phyloP scores from a whole-genome alignment of 2,888 invertebrate genomes.

The Theristus sp. region DNA sequence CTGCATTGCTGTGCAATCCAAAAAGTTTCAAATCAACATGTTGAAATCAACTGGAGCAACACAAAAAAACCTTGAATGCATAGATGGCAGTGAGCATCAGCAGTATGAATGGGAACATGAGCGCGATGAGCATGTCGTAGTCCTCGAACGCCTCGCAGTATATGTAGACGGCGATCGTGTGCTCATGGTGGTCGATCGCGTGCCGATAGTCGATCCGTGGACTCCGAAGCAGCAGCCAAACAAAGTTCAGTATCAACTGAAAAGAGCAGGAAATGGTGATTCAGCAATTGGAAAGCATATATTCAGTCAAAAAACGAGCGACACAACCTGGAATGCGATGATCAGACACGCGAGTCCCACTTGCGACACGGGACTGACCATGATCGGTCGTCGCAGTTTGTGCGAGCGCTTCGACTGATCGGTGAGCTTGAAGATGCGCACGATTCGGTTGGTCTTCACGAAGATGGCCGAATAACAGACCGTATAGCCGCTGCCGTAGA shows the following conservation, averaged over 20 bases:
- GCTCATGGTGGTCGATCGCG: constrained; percentile 14
- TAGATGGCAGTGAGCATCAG: constrained; percentile 53
- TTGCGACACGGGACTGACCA: constrained; percentile 50
- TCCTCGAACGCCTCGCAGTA: constrained; percentile 50
- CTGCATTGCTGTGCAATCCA: no score
- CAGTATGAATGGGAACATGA: constrained; percentile 51
- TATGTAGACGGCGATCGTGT: constrained; percentile 37
- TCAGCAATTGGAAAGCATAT: no score
- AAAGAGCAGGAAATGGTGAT: neutral
- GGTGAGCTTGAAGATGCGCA: constrained; percentile 41
- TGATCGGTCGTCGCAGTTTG: neutral
- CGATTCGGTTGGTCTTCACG: constrained; percentile 51
- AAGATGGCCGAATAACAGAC: constrained; percentile 51
- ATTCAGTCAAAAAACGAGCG: no score
- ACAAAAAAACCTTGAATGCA: constrained; percentile 46
- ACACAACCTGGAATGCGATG: constrained; percentile 10
- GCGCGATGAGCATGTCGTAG: constrained; percentile 46
- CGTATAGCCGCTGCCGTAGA: constrained; percentile 47
- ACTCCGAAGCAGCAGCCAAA: constrained; percentile 49
- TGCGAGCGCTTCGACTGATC: neutral
- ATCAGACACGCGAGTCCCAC: constrained; percentile 32
- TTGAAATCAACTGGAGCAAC: no score
- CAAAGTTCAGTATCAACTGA: constrained; percentile 7
- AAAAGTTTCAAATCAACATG: no score
- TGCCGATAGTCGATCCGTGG: constrained; percentile 28